Evolutionary conservation across 2,888 invertebrate genomes (phyloP).

Genomic region (Augiades crinisus): DNA sequence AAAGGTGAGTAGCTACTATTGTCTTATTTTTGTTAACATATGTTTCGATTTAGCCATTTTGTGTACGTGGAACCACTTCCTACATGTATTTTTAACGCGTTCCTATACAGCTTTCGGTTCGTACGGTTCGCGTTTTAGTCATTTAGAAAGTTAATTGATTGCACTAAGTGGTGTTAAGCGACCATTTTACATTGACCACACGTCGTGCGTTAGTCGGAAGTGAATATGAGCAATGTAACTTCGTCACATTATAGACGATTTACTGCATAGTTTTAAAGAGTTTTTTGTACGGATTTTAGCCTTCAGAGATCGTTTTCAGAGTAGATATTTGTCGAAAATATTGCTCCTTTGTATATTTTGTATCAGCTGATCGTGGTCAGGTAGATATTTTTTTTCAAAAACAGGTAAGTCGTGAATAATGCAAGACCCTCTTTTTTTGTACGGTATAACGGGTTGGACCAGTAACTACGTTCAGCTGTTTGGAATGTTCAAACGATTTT

Average conservation of each 20-base stretch:
- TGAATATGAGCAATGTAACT: not conserved
- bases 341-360: not conserved
- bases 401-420: slow-evolving; percentile 5
- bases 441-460: slow-evolving; percentile 42
- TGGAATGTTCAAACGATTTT: slow-evolving; percentile 26
- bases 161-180: slow-evolving; percentile 39
- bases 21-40: slow-evolving; percentile 49
- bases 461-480: slow-evolving; percentile 39
- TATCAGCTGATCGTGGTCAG: slow-evolving; percentile 9
- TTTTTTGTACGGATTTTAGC: not conserved
- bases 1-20: slow-evolving; percentile 65
- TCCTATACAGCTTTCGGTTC: slow-evolving; percentile 5
- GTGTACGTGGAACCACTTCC: slow-evolving; percentile 20
- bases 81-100: slow-evolving; percentile 38
- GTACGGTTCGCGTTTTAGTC: slow-evolving; percentile 12
- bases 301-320: not conserved
- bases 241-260: not conserved
- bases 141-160: slow-evolving; percentile 53
- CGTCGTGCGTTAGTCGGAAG: slow-evolving; percentile 1
- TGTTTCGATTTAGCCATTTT: slow-evolving; percentile 47
- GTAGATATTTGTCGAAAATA: not conserved
- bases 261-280: slow-evolving; percentile 4
- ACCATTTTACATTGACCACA: slow-evolving; percentile 38
- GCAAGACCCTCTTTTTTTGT: slow-evolving; percentile 19
- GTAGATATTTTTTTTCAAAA: slow-evolving; percentile 9